Evolutionary conservation across 2,113 vertebrate species (phyloP).

Genomic region (Camelus bactrianus): DNA sequence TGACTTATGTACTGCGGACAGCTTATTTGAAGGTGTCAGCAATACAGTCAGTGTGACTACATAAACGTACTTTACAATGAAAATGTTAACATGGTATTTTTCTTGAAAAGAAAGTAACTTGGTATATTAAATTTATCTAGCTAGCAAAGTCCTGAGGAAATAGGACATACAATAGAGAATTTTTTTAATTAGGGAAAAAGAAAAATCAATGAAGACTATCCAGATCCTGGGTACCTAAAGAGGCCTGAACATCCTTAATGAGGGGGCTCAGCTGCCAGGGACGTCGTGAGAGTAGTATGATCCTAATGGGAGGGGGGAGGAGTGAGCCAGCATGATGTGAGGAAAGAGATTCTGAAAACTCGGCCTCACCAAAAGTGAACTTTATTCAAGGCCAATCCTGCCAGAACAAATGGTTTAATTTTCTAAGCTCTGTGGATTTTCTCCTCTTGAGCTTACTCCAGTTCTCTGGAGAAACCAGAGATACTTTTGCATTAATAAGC

Average conservation of each 20-base stretch:
- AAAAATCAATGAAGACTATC: not conserved
- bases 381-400: not conserved
- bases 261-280: not conserved
- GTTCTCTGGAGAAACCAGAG: conserved; percentile 52
- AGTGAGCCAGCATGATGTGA: not conserved
- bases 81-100: conserved; percentile 31
- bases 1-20: not conserved
- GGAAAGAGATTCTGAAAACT: conserved; percentile 26
- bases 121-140: conserved; percentile 13
- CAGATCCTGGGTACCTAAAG: not conserved
- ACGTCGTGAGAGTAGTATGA: not conserved
- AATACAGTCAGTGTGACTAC: not conserved
- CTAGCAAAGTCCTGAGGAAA: conserved; percentile 4
- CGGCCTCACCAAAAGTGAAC: not conserved
- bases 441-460: not conserved
- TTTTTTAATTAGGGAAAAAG: not conserved
- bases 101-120: conserved; percentile 9
- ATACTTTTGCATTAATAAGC: conserved; percentile 48
- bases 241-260: not conserved
- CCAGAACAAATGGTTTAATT: conserved; percentile 49
- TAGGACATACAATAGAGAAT: not conserved
- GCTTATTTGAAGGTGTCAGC: not conserved
- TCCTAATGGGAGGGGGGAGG: not conserved
- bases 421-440: conserved; percentile 44
- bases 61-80: not conserved